Percentiles rank a stretch among this genome's conserved stretches.
Evolutionary conservation across 2,888 invertebrate species (phyloP).

Genomic region (Drosophila picticornis): DNA sequence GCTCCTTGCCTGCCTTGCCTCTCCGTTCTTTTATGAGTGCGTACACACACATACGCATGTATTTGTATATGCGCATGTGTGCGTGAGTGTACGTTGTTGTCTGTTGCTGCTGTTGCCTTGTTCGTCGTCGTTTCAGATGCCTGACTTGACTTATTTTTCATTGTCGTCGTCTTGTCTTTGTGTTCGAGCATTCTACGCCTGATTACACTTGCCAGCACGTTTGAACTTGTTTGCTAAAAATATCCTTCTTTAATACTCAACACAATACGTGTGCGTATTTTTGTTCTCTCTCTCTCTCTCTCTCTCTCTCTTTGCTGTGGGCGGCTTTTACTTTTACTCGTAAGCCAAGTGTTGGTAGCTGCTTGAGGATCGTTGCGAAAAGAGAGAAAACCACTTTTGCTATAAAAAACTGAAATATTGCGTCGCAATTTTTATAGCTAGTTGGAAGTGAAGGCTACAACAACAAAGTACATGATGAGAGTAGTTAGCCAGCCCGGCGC

Average conservation of each 20-base stretch:
- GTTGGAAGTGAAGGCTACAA: constrained; percentile 31
- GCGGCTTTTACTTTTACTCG: constrained; percentile 39
- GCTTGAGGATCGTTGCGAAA: constrained; percentile 31
- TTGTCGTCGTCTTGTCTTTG: constrained; percentile 76
- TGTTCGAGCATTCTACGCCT: constrained; percentile 71
- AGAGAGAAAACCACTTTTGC: constrained; percentile 17
- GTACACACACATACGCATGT: constrained; percentile 18
- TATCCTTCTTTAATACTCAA: constrained; percentile 54
- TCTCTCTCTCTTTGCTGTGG: constrained; percentile 5
- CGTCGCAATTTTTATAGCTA: constrained; percentile 69
- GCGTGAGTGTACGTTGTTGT: constrained; percentile 39
- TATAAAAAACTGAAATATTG: constrained; percentile 42
- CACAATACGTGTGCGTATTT: constrained; percentile 19
- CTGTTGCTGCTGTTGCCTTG: constrained; percentile 53
- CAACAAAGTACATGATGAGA: constrained; percentile 33
- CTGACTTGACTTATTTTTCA: constrained; percentile 78
- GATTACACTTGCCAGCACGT: constrained; percentile 79
- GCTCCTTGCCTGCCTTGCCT: constrained; percentile 42
- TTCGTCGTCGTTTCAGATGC: constrained; percentile 46
- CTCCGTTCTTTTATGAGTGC: constrained; percentile 39
- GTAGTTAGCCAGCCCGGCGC: constrained; percentile 30
- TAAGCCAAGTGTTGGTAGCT: constrained; percentile 1
- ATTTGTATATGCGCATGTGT: constrained; percentile 1
- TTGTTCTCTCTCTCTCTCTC: too few relatives aligned
- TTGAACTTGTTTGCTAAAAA: constrained; percentile 46